Conservation (phyloP, 2,113 vertebrate genomes). For the Oenanthe oenanthe region DNA sequence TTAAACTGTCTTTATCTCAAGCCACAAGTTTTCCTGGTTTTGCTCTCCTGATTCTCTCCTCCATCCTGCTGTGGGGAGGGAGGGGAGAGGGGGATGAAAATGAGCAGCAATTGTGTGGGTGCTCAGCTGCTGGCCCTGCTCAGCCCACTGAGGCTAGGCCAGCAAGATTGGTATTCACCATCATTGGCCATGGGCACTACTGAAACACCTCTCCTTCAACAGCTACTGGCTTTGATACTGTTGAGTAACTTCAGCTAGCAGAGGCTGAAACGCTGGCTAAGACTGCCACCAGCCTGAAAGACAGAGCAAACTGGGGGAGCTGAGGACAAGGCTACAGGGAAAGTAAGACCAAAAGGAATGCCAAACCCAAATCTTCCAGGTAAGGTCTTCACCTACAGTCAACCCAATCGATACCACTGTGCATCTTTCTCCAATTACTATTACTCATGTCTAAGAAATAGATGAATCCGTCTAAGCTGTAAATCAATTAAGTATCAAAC, state of each 20-base stretch:
- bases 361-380: neutral
- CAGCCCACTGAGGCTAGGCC: neutral
- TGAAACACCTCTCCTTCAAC: neutral
- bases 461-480: neutral
- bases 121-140: neutral
- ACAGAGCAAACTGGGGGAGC: neutral
- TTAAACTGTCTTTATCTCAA: neutral
- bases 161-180: neutral
- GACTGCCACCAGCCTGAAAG: neutral
- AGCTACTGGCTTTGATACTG: neutral
- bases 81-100: neutral
- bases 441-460: neutral
- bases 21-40: neutral
- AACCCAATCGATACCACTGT: neutral
- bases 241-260: neutral
- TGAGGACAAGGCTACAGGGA: neutral
- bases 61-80: fast-evolving
- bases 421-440: neutral
- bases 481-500: neutral
- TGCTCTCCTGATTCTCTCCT: neutral
- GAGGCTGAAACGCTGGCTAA: neutral
- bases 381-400: neutral
- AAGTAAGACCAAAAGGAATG: neutral
- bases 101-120: neutral
- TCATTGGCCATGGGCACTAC: neutral